phyloP scores from a whole-genome alignment of 2,888 invertebrate genomes.

The Plutella xylostella region DNA sequence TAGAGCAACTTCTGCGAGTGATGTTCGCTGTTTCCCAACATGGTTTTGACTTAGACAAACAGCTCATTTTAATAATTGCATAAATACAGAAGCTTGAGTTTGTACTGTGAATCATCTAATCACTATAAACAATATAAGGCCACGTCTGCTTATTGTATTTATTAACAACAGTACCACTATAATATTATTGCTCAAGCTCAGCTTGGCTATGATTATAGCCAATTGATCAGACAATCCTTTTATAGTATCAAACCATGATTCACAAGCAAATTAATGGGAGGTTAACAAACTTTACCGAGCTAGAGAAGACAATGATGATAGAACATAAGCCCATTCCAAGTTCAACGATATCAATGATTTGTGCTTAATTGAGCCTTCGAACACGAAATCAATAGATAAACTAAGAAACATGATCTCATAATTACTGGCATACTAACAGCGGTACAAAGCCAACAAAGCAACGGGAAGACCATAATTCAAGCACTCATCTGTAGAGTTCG shows the following conservation, averaged over 20 bases:
- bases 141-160: no score
- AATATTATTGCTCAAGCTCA: no score
- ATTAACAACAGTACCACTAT: no score
- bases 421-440: constrained; percentile 47
- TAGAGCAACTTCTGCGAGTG: no score
- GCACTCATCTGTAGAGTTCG: constrained; percentile 50
- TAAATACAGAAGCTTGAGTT: no score
- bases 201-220: no score
- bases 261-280: constrained; percentile 8
- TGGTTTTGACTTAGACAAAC: no score
- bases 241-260: background rate
- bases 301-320: constrained; percentile 40
- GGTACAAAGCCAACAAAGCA: constrained; percentile 54
- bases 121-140: no score
- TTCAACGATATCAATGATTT: constrained; percentile 50
- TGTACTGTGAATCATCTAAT: no score
- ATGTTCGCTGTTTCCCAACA: no score
- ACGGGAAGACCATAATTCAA: constrained; percentile 57
- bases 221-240: background rate
- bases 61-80: no score
- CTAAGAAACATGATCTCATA: constrained; percentile 63
- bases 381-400: constrained; percentile 58
- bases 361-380: constrained; percentile 50
- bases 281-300: constrained; percentile 10
- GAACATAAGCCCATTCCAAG: constrained; percentile 44